Percentiles rank a stretch among this genome's conserved stretches.
Conservation (phyloP, 2,888 invertebrate species). For the Pristionchus mayeri region DNA sequence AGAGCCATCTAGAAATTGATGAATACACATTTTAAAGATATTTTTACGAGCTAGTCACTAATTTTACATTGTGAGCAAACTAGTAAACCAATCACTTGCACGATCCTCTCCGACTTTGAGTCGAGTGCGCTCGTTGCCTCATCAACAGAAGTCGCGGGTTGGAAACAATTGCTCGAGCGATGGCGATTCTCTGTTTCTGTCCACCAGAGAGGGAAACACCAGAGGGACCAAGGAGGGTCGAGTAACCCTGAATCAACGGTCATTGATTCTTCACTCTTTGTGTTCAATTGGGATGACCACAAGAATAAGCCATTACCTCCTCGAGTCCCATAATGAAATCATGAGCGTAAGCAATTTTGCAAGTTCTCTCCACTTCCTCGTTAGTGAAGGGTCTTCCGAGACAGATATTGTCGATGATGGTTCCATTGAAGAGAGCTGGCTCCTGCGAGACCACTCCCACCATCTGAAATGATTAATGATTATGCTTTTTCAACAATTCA, state of each 20-base stretch:
- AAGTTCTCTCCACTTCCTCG: not conserved
- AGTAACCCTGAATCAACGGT: slow-evolving; percentile 23
- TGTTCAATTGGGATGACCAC: no score
- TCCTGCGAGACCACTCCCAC: slow-evolving; percentile 44
- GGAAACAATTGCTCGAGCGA: slow-evolving; percentile 33
- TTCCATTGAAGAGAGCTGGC: slow-evolving; percentile 33
- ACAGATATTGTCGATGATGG: slow-evolving; percentile 28
- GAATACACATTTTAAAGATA: not conserved
- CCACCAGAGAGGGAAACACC: slow-evolving; percentile 46
- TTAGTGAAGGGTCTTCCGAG: slow-evolving; percentile 14
- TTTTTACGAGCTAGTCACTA: no score
- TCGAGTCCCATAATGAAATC: slow-evolving; percentile 43
- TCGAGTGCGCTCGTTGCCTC: slow-evolving; percentile 45
- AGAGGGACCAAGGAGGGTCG: slow-evolving; percentile 10
- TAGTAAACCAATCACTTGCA: no score
- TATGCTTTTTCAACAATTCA: not conserved
- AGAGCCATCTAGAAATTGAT: not conserved
- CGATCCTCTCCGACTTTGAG: slow-evolving; percentile 30
- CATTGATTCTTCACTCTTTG: not conserved
- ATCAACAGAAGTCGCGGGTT: slow-evolving; percentile 30
- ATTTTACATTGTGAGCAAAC: no score
- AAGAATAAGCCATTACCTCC: not conserved
- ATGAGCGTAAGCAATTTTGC: slow-evolving; percentile 19
- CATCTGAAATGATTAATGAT: not conserved
- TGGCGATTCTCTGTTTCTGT: slow-evolving; percentile 44